These are phyloP conservation scores for Archivesica marissinica DNA, from an alignment of 1,140 invertebrate genomes.

Conservation along the genomic window DNA sequence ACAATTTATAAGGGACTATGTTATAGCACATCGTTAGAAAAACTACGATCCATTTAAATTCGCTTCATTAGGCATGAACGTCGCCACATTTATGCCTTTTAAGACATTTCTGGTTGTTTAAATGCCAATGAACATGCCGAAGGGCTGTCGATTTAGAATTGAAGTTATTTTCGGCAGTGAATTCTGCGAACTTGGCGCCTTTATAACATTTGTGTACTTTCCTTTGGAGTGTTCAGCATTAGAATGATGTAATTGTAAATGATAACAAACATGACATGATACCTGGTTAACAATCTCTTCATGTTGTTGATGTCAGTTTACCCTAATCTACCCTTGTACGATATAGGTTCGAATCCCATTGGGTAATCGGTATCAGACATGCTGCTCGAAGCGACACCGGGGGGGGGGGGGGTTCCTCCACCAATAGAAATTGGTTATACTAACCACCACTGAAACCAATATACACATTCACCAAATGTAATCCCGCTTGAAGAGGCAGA, in stretches of 20 bases:
- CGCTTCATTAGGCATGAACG: constrained; percentile 20
- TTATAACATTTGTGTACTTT: background rate
- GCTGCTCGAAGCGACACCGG: too few relatives aligned
- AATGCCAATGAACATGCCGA: constrained; percentile 26
- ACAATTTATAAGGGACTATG: background rate
- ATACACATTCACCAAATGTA: too few relatives aligned
- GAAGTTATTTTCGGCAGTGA: background rate
- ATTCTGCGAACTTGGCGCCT: constrained; percentile 17
- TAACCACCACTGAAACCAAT: too few relatives aligned
- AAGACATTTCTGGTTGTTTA: constrained; percentile 33
- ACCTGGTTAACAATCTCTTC: too few relatives aligned
- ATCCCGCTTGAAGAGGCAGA: too few relatives aligned
- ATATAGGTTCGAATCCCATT: too few relatives aligned
- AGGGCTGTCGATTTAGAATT: constrained; percentile 3
- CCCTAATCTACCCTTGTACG: too few relatives aligned
- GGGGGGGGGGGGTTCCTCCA: too few relatives aligned
- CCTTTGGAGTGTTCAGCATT: background rate
- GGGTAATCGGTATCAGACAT: too few relatives aligned
- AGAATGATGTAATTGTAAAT: background rate
- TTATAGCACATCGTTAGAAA: constrained; percentile 8
- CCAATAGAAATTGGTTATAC: too few relatives aligned
- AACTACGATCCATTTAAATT: background rate
- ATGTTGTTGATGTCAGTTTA: too few relatives aligned
- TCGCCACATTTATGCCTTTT: constrained; percentile 25
- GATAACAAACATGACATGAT: background rate